Percentiles rank a stretch among this genome's conserved stretches.
Conservation (phyloP, 1,140 invertebrate genomes). For the Lepidurus arcticus region DNA sequence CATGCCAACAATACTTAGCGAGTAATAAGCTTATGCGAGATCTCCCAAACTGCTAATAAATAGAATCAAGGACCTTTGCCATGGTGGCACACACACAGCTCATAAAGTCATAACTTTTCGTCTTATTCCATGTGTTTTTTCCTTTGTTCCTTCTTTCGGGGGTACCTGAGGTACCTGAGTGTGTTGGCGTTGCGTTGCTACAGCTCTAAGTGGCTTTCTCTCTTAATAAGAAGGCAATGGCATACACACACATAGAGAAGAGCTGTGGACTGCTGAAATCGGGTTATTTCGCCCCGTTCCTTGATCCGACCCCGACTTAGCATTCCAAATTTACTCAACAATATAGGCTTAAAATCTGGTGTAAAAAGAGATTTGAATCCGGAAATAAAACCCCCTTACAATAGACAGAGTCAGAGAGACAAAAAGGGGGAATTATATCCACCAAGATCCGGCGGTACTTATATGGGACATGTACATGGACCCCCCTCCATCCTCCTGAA, state of each 20-base stretch:
- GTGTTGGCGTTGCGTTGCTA: not conserved
- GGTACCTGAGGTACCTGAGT: not conserved
- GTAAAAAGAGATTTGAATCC: not conserved
- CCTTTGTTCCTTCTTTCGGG: too few relatives aligned
- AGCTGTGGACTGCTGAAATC: too few relatives aligned
- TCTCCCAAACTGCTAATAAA: not conserved
- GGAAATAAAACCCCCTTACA: not conserved
- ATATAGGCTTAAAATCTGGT: not conserved
- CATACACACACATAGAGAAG: not conserved
- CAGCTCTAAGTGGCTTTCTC: not conserved
- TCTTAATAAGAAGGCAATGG: not conserved
- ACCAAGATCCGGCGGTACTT: constrained; percentile 6
- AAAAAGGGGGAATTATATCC: not conserved
- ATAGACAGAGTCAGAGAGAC: not conserved
- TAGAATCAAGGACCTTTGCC: not conserved
- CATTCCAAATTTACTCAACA: not conserved
- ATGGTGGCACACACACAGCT: not conserved
- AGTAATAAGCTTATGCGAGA: constrained; percentile 4
- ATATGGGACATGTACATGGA: not conserved
- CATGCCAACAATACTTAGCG: not conserved
- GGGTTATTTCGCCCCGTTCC: not conserved
- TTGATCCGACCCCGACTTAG: not conserved
- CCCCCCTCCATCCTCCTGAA: too few relatives aligned
- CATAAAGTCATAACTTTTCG: not conserved
- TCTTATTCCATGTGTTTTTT: not conserved